phyloP scores from a whole-genome alignment of 1,140 invertebrate species.

The Halotydeus destructor region DNA sequence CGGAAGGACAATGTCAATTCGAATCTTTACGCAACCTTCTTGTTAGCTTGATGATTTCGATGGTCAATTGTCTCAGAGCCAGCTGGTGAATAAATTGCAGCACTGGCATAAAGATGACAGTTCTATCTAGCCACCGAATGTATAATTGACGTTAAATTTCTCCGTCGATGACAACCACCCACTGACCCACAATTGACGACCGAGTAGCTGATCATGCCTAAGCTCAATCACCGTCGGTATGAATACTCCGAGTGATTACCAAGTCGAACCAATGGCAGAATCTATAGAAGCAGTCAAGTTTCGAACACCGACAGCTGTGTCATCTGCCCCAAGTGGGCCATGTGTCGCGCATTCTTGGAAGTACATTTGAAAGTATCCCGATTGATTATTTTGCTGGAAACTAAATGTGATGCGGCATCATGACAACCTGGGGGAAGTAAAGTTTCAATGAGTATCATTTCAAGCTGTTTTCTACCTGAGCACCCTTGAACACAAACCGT shows the following conservation, averaged over 20 bases:
- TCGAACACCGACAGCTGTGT: conserved; percentile 3
- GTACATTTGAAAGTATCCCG: conserved; percentile 53
- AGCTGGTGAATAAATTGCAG: conserved; percentile 69
- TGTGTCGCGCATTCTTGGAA: conserved; percentile 25
- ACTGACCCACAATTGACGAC: conserved; percentile 80
- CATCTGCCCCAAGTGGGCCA: conserved; percentile 12
- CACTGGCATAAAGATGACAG: conserved; percentile 72
- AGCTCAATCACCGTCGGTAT: conserved; percentile 65
- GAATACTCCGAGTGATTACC: conserved; percentile 52
- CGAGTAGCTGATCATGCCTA: conserved; percentile 67
- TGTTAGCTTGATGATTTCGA: conserved; percentile 45
- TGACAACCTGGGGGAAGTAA: conserved; percentile 64
- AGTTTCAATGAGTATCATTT: too few species aligned
- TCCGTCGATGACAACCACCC: conserved; percentile 45
- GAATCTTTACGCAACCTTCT: conserved; percentile 48
- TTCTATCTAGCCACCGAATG: conserved; percentile 78
- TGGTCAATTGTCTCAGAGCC: conserved; percentile 55
- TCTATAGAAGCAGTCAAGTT: conserved; percentile 43
- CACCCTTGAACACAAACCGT: conserved; percentile 52
- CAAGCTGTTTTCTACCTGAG: conserved; percentile 13
- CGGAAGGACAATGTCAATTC: conserved; percentile 18
- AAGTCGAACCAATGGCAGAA: conserved; percentile 65
- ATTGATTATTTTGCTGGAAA: conserved; percentile 41
- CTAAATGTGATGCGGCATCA: conserved; percentile 59
- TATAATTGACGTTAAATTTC: conserved; percentile 38